Evolutionary conservation across 2,888 invertebrate genomes (phyloP).

Genomic region (Tetranychus piercei): DNA sequence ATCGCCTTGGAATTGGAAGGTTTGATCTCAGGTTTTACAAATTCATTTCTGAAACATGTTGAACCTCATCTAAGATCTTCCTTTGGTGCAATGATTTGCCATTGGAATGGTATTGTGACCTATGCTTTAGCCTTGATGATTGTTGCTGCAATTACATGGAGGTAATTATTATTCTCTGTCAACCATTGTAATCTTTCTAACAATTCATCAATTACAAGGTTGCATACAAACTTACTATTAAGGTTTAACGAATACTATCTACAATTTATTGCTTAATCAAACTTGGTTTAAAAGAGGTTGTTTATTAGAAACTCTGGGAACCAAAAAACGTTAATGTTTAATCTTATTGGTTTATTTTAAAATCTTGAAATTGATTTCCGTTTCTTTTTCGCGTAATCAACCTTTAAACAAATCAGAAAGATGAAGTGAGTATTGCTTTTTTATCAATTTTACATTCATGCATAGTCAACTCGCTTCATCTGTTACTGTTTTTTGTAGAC

Average conservation of each 20-base stretch:
- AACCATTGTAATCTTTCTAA: neutral
- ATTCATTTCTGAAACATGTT: neutral
- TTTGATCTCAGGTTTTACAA: neutral
- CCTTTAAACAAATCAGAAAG: too few relatives aligned
- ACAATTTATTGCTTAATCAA: neutral
- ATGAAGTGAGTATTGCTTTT: too few relatives aligned
- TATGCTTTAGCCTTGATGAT: slow-evolving; percentile 1
- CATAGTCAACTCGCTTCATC: too few relatives aligned
- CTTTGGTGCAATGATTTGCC: slow-evolving; percentile 7
- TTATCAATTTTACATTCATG: too few relatives aligned
- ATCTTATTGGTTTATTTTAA: too few relatives aligned
- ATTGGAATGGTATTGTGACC: neutral
- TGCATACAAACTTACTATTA: neutral
- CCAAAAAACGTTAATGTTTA: too few relatives aligned
- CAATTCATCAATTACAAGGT: neutral
- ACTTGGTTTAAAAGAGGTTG: neutral
- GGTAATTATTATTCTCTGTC: neutral
- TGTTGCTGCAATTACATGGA: slow-evolving; percentile 1
- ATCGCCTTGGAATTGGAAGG: slow-evolving; percentile 9
- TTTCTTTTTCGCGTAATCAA: too few relatives aligned
- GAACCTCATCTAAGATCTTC: neutral
- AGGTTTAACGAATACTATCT: neutral
- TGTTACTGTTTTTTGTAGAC: too few relatives aligned
- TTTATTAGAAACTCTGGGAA: too few relatives aligned
- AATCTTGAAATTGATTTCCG: too few relatives aligned